phyloP scores from a whole-genome alignment of 2,888 invertebrate species.

The Lepidochitona cinerea region DNA sequence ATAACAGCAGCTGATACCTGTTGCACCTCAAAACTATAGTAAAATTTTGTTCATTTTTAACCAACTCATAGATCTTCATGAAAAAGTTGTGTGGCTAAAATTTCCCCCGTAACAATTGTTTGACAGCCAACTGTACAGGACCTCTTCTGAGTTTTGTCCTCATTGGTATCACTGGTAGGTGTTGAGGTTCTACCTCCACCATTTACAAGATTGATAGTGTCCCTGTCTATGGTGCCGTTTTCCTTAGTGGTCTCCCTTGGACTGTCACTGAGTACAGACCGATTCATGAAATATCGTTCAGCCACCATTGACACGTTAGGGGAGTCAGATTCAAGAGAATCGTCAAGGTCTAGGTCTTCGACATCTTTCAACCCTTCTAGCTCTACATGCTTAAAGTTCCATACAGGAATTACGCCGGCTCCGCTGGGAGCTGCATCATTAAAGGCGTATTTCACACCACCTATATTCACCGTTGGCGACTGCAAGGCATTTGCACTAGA shows the following conservation, averaged over 20 bases:
- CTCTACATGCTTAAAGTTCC: conserved; percentile 65
- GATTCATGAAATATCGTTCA: conserved; percentile 67
- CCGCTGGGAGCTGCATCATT: conserved; percentile 68
- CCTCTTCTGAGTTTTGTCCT: conserved; percentile 30
- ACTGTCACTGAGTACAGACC: conserved; percentile 63
- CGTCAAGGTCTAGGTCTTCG: conserved; percentile 58
- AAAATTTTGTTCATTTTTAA: background rate
- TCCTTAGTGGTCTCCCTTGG: conserved; percentile 22
- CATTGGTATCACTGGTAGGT: background rate
- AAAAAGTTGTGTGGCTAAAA: conserved; percentile 69
- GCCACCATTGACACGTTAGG: conserved; percentile 66
- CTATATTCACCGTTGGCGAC: conserved; percentile 51
- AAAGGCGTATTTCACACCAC: conserved; percentile 58
- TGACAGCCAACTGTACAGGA: conserved; percentile 55
- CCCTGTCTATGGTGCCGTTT: conserved; percentile 12
- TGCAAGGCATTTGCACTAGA: conserved; percentile 36
- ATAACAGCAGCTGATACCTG: no score
- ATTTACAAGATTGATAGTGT: background rate
- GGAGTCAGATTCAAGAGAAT: conserved; percentile 45
- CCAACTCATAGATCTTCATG: conserved; percentile 60
- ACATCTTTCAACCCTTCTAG: conserved; percentile 58
- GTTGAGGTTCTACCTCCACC: conserved; percentile 4
- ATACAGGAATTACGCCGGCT: conserved; percentile 67
- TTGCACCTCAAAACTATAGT: background rate
- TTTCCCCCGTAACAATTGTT: conserved; percentile 70